Conservation (phyloP, 2,113 vertebrate species). For the Odontesthes bonariensis region DNA sequence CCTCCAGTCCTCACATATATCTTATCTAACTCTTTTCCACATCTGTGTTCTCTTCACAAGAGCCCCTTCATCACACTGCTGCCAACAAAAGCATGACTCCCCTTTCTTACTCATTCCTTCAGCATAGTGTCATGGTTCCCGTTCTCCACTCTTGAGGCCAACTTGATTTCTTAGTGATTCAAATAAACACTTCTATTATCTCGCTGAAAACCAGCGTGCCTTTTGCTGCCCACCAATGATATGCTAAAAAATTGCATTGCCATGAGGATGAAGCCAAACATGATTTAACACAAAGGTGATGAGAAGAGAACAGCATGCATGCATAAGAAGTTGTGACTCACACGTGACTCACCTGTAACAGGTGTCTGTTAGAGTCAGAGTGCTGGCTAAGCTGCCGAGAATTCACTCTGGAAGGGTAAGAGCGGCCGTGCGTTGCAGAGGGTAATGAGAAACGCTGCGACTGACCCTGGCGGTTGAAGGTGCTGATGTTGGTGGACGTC, state of each 20-base stretch:
- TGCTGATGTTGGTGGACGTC: constrained; percentile 36
- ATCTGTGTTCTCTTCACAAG: constrained; percentile 43
- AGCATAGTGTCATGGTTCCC: constrained; percentile 52
- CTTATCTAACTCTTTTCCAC: constrained; percentile 22
- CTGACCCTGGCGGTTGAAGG: constrained; percentile 62
- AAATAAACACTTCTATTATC: constrained; percentile 44
- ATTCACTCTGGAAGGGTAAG: constrained; percentile 83
- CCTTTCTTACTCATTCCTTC: constrained; percentile 60
- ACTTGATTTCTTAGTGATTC: constrained; percentile 36
- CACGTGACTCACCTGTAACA: constrained; percentile 86
- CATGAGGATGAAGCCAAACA: constrained; percentile 16
- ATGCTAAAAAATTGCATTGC: constrained; percentile 27
- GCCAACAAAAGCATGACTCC: constrained; percentile 34
- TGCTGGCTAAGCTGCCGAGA: constrained; percentile 64
- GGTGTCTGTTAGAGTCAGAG: constrained; percentile 65
- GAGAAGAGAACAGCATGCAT: background rate
- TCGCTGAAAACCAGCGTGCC: constrained; percentile 13
- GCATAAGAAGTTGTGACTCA: background rate
- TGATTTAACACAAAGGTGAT: background rate
- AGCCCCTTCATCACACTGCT: constrained; percentile 23
- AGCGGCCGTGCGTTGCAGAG: constrained; percentile 71
- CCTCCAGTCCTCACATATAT: constrained; percentile 28
- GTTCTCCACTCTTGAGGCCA: constrained; percentile 41
- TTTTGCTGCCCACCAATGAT: constrained; percentile 46
- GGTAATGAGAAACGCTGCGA: constrained; percentile 76